Evolutionary conservation across 2,888 invertebrate species (phyloP), one percentile per base, ranked within the genome.

Genomic region (Orchesellides sinensis): DNA sequence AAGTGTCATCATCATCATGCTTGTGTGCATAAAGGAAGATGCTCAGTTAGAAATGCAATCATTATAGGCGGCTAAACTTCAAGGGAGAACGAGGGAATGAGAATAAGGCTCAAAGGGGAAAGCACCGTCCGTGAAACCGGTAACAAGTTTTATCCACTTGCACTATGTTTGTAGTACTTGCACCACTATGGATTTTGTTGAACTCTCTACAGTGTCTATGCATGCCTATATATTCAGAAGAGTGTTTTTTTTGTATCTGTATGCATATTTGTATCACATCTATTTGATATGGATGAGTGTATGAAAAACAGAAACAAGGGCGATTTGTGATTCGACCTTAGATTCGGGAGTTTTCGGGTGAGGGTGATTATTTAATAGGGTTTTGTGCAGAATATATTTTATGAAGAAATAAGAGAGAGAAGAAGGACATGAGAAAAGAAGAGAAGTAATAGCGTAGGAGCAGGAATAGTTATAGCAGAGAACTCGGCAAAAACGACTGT

Each of bases 251-350:
- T 21, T 17, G 49, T 8, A 35, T 35, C 35, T 49, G 19, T 59
- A 59, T 61, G 61, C 40, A 63, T 63, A 35, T 29, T 40, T 63
- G 63, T 35, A 63, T 63, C 19, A 40, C 12, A 35, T 63, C 29
- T 10, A 14, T 21, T 40, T n/a, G 19, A 54, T 23, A 54, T 25
- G 54, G 29, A 29, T n/a, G 49, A 49, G 32, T 35, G 21, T 23
- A 25, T 19, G 14, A 21, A 19, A 40, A 61, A 56, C 49, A 81
- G 68, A 81, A 84, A 72, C 66, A 80, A 77, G 80, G 83, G 84
- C 84, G 87, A 87, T 87, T 87, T 85, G 83, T 87, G 87, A 87
- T 87, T 87, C 85, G 87, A 87, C 83, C 84, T 85, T 81, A 84
- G 85, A 86, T 86, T 87, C 87, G 87, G 87, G 74, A 87, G 78